Percentiles rank a stretch among this genome's conserved stretches.
phyloP scores from a whole-genome alignment of 2,888 invertebrate genomes.

The Andrena hattorfiana region DNA sequence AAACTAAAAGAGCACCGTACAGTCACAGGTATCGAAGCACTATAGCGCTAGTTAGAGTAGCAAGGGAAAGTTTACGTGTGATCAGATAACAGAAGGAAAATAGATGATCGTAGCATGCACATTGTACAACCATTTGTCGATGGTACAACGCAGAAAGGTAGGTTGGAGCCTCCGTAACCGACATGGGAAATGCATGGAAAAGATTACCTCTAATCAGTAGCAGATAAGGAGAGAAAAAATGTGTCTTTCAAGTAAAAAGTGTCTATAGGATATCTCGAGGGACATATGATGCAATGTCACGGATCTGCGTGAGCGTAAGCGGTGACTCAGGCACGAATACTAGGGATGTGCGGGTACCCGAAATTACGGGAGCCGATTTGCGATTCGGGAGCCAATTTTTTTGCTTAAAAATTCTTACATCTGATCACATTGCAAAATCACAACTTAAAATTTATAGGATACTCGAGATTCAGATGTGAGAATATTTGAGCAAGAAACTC shows the following conservation, averaged over 20 bases:
- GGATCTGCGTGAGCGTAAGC: conserved; percentile 52
- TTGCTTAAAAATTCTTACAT: no score
- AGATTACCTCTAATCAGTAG: conserved; percentile 17
- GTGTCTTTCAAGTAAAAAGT: not conserved
- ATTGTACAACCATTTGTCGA: no score
- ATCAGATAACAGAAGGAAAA: conserved; percentile 12
- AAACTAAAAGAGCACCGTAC: not conserved
- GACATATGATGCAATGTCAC: conserved; percentile 18
- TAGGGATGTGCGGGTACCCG: no score
- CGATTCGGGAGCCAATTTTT: no score
- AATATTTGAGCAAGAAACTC: no score
- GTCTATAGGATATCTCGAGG: conserved; percentile 5
- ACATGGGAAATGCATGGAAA: not conserved
- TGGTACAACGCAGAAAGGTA: not conserved
- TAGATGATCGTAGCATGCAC: not conserved
- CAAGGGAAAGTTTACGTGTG: not conserved
- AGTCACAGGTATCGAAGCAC: not conserved
- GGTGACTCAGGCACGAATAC: conserved; percentile 18
- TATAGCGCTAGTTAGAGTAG: not conserved
- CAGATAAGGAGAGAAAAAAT: conserved; percentile 30
- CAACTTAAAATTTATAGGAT: no score
- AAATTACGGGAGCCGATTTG: no score
- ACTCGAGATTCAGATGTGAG: no score
- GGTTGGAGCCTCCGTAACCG: not conserved
- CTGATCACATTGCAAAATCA: no score